Conservation (phyloP, 1,140 invertebrate species). For the Chymomyza costata region DNA sequence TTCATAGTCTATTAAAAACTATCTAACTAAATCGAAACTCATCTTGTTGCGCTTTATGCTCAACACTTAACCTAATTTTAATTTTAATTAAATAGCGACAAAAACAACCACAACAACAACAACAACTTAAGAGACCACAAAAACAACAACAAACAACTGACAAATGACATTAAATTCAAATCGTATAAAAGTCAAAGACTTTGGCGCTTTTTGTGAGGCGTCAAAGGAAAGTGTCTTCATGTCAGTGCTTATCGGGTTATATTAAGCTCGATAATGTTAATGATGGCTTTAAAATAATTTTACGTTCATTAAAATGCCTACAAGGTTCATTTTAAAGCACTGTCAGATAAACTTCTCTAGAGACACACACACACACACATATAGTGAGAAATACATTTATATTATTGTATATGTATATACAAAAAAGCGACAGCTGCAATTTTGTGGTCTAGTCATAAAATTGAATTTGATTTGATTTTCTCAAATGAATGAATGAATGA, state of each 20-base stretch:
- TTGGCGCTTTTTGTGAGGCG: slow-evolving; percentile 34
- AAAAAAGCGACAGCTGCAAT: slow-evolving; percentile 45
- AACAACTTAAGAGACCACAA: too few species aligned
- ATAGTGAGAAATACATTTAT: too few species aligned
- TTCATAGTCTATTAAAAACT: too few species aligned
- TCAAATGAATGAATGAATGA: too few species aligned
- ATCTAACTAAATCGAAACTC: slow-evolving; percentile 21
- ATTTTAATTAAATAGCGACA: slow-evolving; percentile 54
- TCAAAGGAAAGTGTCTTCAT: slow-evolving; percentile 43
- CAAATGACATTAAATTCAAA: slow-evolving; percentile 56
- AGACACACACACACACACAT: too few species aligned
- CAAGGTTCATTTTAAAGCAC: slow-evolving; percentile 42
- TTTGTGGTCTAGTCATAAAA: slow-evolving; percentile 43
- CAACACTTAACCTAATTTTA: slow-evolving; percentile 63
- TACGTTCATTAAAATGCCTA: slow-evolving; percentile 40
- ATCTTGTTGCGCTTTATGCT: slow-evolving; percentile 58
- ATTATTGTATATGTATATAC: too few species aligned
- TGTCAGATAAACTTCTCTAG: too few species aligned
- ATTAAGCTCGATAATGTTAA: slow-evolving; percentile 62
- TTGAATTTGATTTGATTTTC: slow-evolving; percentile 59
- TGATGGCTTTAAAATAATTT: slow-evolving; percentile 58
- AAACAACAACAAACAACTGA: slow-evolving; percentile 28
- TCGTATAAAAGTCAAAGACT: slow-evolving; percentile 47
- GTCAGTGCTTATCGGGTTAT: slow-evolving; percentile 12
- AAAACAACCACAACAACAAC: slow-evolving; percentile 23